phyloP scores from a whole-genome alignment of 2,113 vertebrate genomes.

The Mola mola region DNA sequence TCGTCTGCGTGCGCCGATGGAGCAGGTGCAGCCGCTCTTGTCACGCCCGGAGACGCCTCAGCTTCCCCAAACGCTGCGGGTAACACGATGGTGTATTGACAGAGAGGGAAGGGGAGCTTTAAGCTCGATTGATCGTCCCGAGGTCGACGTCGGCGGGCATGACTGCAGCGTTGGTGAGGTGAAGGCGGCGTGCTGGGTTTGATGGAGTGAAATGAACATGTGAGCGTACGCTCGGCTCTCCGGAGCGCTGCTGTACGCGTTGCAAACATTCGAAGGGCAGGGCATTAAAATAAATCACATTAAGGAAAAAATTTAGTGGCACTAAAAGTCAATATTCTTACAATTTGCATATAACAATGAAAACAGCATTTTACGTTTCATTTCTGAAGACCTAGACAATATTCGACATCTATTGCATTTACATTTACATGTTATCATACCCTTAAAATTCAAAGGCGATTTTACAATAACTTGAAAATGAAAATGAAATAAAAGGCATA shows the following conservation, averaged over 20 bases:
- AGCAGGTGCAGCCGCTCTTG: constrained; percentile 66
- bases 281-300: constrained; percentile 26
- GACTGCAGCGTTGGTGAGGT: constrained; percentile 52
- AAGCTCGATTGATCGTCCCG: constrained; percentile 69
- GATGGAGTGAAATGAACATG: constrained; percentile 42
- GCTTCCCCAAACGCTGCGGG: constrained; percentile 34
- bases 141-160: constrained; percentile 36
- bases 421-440: too few species aligned
- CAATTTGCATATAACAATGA: too few species aligned
- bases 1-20: constrained; percentile 22
- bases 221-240: constrained; percentile 30
- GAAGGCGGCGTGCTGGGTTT: constrained; percentile 26
- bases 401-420: too few species aligned
- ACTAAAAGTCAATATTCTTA: too few species aligned
- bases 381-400: too few species aligned
- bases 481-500: too few species aligned
- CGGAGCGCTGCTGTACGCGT: neutral
- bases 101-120: constrained; percentile 75
- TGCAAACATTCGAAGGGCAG: constrained; percentile 27
- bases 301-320: neutral
- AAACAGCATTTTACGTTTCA: too few species aligned
- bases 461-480: too few species aligned
- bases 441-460: too few species aligned
- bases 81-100: constrained; percentile 71
- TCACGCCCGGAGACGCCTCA: constrained; percentile 43